A percentile compares a stretch with the other conserved stretches of the same genome.
phyloP scores from a whole-genome alignment of 1,140 invertebrate genomes.

The Thalassaphorura encarpata region DNA sequence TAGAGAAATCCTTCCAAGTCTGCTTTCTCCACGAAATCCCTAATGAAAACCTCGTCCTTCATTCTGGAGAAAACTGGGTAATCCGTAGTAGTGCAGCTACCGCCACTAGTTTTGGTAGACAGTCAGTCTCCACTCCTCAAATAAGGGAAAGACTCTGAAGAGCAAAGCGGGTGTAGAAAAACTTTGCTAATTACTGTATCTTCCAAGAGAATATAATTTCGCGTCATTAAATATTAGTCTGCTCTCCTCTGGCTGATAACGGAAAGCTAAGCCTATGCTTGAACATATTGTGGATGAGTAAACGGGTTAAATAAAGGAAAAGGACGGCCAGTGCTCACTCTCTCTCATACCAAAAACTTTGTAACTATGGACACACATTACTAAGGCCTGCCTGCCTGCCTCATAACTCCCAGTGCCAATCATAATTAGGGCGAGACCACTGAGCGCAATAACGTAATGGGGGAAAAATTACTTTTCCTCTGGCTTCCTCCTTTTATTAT shows the following conservation, averaged over 20 bases:
- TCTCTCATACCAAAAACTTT: not conserved
- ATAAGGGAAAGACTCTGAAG: constrained; percentile 7
- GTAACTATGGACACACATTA: not conserved
- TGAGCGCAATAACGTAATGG: constrained; percentile 22
- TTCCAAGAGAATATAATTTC: constrained; percentile 27
- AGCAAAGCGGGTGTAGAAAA: constrained; percentile 17
- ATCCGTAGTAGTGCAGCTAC: not conserved
- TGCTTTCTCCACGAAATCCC: not conserved
- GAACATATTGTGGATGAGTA: not conserved
- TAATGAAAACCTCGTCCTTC: not conserved
- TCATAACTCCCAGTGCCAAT: constrained; percentile 22
- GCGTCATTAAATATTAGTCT: constrained; percentile 27
- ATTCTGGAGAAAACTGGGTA: not conserved
- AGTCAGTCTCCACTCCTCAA: not conserved
- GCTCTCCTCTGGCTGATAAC: not conserved
- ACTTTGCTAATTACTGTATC: constrained; percentile 27
- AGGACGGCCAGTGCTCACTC: not conserved
- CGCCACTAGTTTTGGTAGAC: not conserved
- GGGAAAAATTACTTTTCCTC: constrained; percentile 24
- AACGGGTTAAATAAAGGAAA: not conserved
- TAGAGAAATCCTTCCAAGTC: not conserved
- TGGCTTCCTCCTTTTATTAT: not conserved
- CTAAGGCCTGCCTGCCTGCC: not conserved
- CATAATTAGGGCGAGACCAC: constrained; percentile 24
- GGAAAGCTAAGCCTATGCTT: not conserved